These are phyloP conservation scores for Ornithoptera alexandrae DNA, from an alignment of 2,888 invertebrate genomes.

Conservation along the genomic window DNA sequence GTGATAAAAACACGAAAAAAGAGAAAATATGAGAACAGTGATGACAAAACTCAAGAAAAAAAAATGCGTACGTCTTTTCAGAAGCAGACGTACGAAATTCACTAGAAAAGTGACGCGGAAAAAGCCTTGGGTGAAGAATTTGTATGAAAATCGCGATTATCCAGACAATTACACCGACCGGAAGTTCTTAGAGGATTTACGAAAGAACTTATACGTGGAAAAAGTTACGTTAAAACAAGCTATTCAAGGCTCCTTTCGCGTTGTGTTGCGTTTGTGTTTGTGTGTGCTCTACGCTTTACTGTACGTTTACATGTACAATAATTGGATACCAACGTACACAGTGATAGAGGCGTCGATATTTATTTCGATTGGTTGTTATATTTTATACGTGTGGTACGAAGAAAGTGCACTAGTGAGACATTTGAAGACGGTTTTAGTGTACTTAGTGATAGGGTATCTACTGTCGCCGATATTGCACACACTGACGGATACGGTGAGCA, in stretches of 20 bases:
- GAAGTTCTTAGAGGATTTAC: constrained; percentile 90
- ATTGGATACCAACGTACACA: constrained; percentile 82
- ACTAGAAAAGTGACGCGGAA: constrained; percentile 47
- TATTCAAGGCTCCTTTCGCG: constrained; percentile 85
- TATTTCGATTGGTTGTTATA: constrained; percentile 82
- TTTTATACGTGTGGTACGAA: constrained; percentile 74
- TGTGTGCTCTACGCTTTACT: constrained; percentile 86
- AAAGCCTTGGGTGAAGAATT: constrained; percentile 90
- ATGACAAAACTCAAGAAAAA: constrained; percentile 31
- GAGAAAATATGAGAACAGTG: neutral
- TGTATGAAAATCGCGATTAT: constrained; percentile 92
- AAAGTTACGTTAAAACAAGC: constrained; percentile 86
- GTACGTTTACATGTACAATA: constrained; percentile 86
- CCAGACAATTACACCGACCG: constrained; percentile 96
- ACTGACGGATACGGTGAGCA: constrained; percentile 96
- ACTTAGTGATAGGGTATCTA: constrained; percentile 91
- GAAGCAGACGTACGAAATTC: constrained; percentile 57
- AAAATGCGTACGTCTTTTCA: constrained; percentile 52
- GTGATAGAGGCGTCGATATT: constrained; percentile 81
- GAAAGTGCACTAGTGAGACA: constrained; percentile 75
- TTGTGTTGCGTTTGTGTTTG: constrained; percentile 89
- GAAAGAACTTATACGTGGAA: constrained; percentile 89
- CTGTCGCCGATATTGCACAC: constrained; percentile 96
- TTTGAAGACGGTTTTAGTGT: constrained; percentile 88
- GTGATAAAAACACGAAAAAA: too few relatives aligned